These are phyloP conservation scores for Portevinia maculata DNA, from an alignment of 2,888 invertebrate species.

Conservation along the genomic window DNA sequence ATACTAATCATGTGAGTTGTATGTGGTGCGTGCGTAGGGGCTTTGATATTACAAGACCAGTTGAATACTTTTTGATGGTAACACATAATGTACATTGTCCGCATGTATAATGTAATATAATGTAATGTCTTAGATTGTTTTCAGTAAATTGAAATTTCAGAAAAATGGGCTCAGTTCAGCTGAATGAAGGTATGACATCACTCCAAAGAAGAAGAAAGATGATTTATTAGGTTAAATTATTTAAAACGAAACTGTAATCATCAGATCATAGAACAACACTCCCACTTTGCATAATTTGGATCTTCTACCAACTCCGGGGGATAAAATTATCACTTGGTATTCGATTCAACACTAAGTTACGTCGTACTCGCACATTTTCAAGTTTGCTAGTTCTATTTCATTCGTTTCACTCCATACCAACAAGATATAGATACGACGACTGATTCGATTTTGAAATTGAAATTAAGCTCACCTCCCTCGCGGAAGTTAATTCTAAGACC, in stretches of 20 bases:
- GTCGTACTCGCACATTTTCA: too few relatives aligned
- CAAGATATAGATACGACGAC: too few relatives aligned
- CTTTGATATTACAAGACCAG: background rate
- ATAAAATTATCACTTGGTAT: too few relatives aligned
- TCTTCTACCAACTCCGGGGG: background rate
- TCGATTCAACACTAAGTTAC: too few relatives aligned
- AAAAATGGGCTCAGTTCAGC: background rate
- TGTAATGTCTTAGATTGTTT: too few relatives aligned
- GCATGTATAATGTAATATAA: background rate
- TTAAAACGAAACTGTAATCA: constrained; percentile 8
- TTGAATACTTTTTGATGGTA: background rate
- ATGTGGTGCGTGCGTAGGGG: constrained; percentile 18
- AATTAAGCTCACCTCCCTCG: too few relatives aligned
- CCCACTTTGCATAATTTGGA: background rate
- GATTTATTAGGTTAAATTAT: constrained; percentile 14
- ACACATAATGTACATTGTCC: background rate
- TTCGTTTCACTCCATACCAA: too few relatives aligned
- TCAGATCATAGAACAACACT: background rate
- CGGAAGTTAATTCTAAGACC: too few relatives aligned
- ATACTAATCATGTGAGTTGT: constrained; percentile 22
- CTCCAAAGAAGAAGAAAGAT: background rate
- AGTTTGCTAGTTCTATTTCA: too few relatives aligned
- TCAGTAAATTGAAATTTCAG: constrained; percentile 12
- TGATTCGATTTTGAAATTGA: too few relatives aligned
- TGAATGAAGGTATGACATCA: constrained; percentile 15